Evolutionary conservation across 2,113 vertebrate genomes (phyloP), one percentile per base, ranked within the genome.

Genomic region (Nanorana parkeri): DNA sequence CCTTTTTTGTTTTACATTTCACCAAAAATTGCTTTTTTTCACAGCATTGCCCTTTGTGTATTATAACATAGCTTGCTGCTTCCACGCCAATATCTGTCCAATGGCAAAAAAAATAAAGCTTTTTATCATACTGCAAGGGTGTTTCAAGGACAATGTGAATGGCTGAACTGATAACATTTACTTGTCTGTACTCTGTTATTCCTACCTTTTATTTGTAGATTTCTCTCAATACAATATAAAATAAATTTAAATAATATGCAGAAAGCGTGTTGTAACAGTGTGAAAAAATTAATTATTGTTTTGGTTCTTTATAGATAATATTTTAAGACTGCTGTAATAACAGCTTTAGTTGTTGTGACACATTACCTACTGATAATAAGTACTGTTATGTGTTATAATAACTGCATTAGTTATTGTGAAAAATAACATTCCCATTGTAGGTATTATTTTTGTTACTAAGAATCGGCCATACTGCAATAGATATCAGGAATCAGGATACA

Each of bases 1-100:
- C 29, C 21, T 56, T 80, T 80, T 69, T 68, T 52, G 26, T 71
- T 64, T 64, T 47, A 63, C 36, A 72, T 71, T 80, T 71, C 36
- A 54, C 78, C 67, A 60, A 80, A 80, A 80, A 80, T 80, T 72
- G 78, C 67, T 80, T 80, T 80, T 77, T 78, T 80, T 63, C 78
- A 72, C 56, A n/a, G 67, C 55, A 51, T 72, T 80, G 68, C 68
- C 68, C 67, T 71, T 72, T 80, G 68, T n/a, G 58, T 32, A 80
- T 80, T 61, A 68, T 61, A 69, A 69, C 66, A 69, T 36, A 23
- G 20, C 52, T 69, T 58, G 21, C 54, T 77, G 60, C 36, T 36
- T 61, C 64, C 13, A 68, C 56, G 11, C 63, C 29, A 64, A 72
- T 81, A 72, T 54, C 56, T 72, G 60, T 81, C 56, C 24, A 55